Evolutionary conservation across 1,140 invertebrate species (phyloP).

Genomic region (Ganaspis sp.): DNA sequence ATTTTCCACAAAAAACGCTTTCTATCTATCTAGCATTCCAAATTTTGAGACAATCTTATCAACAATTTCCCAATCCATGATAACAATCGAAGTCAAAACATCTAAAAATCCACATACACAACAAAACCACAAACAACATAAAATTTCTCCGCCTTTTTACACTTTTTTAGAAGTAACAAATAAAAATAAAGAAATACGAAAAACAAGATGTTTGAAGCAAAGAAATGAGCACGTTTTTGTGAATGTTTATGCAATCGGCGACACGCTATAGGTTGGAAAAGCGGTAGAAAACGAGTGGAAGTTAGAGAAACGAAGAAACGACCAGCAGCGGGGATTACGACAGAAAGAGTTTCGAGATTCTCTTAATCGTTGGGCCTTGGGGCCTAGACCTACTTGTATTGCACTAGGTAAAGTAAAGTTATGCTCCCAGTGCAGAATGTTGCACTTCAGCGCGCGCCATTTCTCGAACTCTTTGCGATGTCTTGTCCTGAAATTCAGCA

Average conservation of each 20-base stretch:
- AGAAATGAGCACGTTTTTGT: constrained; percentile 14
- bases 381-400: constrained; percentile 69
- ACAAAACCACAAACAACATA: no score
- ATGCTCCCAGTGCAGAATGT: no score
- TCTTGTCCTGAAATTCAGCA: constrained; percentile 38
- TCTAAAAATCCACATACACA: no score
- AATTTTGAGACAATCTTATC: no score
- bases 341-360: constrained; percentile 70
- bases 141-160: no score
- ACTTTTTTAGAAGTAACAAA: no score
- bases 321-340: constrained; percentile 61
- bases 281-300: constrained; percentile 1
- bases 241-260: constrained; percentile 2
- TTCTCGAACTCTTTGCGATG: constrained; percentile 14
- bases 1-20: no score
- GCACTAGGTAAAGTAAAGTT: constrained; percentile 43
- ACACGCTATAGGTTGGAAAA: not conserved
- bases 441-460: not conserved
- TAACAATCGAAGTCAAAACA: no score
- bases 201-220: not conserved
- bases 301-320: not conserved
- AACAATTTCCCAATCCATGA: no score
- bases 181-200: not conserved
- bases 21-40: no score
- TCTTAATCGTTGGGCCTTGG: constrained; percentile 67